Conservation (phyloP, 2,888 invertebrate species). For the Ariolimax columbianus region DNA sequence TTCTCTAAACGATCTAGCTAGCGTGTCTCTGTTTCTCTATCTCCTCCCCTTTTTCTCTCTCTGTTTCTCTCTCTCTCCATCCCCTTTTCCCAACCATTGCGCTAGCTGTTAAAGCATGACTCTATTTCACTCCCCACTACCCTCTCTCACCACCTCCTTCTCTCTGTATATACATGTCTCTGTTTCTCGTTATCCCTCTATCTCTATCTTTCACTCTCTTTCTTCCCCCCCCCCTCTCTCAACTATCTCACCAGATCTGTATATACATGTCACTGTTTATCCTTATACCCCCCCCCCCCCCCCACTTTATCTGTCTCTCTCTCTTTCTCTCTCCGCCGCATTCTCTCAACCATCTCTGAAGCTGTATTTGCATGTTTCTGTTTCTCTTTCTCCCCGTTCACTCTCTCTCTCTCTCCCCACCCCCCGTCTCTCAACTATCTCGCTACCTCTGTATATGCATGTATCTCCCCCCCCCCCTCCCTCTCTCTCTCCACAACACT, state of each 20-base stretch:
- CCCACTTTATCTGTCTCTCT: no score
- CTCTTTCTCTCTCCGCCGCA: no score
- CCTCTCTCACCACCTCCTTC: neutral
- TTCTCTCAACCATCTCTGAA: no score
- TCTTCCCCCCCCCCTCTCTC: neutral
- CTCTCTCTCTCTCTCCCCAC: no score
- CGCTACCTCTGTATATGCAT: no score
- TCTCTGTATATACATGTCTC: slow-evolving; percentile 20
- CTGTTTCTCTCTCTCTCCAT: neutral
- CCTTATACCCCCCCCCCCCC: neutral
- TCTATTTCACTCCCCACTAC: neutral
- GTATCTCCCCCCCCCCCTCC: no score
- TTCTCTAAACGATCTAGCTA: no score
- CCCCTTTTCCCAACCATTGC: neutral
- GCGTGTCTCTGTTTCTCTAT: neutral
- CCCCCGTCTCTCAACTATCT: no score
- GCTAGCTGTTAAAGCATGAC: no score
- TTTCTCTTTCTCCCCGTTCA: no score
- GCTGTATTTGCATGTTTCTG: no score
- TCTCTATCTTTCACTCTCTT: slow-evolving; percentile 18
- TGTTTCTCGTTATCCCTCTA: slow-evolving; percentile 20
- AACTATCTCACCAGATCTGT: neutral
- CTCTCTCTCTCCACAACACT: no score
- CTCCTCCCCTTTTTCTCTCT: neutral
- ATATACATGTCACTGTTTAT: neutral